phyloP scores from a whole-genome alignment of 2,888 invertebrate genomes.

The Microchrysa polita region DNA sequence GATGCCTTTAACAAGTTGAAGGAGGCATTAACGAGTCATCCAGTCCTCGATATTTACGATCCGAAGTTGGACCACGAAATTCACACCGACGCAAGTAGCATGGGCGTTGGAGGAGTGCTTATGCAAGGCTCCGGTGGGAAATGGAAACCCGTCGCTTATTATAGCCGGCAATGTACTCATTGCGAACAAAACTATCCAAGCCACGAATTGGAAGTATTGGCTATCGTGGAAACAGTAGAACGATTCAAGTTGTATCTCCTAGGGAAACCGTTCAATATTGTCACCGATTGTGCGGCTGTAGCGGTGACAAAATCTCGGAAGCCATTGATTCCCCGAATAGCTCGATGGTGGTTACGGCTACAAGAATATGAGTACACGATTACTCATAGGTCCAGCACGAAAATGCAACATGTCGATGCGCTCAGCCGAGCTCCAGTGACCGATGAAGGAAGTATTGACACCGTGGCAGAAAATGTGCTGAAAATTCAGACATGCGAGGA shows the following conservation, averaged over 20 bases:
- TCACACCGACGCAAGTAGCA: not conserved
- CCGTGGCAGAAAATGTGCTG: too few relatives aligned
- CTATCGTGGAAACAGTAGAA: not conserved
- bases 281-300: not conserved
- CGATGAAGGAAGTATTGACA: too few relatives aligned
- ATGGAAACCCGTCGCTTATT: not conserved
- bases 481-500: too few relatives aligned
- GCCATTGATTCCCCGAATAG: conserved; percentile 26
- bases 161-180: not conserved
- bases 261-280: not conserved
- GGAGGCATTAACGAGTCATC: not conserved
- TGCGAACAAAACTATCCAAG: not conserved
- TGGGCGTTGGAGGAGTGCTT: not conserved
- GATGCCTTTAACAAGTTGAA: not conserved
- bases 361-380: too few relatives aligned
- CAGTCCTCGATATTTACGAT: not conserved
- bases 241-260: not conserved
- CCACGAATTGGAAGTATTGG: not conserved
- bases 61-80: not conserved
- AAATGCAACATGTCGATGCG: not conserved
- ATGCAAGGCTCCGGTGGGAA: not conserved
- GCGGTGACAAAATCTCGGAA: not conserved
- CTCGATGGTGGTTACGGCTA: too few relatives aligned
- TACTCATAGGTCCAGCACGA: not conserved
- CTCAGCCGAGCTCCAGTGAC: not conserved